Base-by-base conservation (phyloP, 2,113 vertebrate species). In the Notechis scutatus region DNA sequence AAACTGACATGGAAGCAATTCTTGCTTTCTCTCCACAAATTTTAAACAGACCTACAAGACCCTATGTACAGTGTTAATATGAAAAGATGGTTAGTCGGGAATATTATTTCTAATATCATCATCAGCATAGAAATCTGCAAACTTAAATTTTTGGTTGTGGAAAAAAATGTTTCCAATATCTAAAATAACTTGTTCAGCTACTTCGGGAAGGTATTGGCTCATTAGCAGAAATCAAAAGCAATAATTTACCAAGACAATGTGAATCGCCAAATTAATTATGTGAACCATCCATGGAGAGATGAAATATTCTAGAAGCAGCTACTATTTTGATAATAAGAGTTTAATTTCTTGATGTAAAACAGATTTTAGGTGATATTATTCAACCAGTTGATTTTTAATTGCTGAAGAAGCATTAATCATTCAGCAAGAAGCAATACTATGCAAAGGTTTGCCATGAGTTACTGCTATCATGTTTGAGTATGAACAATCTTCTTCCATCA, bases 401-500 rank as follows among this genome's bases (percentile, higher is more conserved):
- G 24, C 23, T 85, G 39, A 69, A 88, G 59, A 87, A 20, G n/a
- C 5, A 64, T 9, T 15, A 50, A 39, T 24, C 26, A 88, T 14
- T 10, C n/a, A 88, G 64, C 20, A 69, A 34, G 52, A 52, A 3
- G 57, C n/a, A 54, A 15, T 86, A 21, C 9, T 2, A 39, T 81
- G 18, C 34, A 42, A 39, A 81, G 7, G 7, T 81, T 50, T 87
- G 45, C 24, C 93, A 34, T 42, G 85, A 4, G 3, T 1, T n/a
- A 92, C 55, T 42, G 23, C 59, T 94, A 1, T 93, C 89, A 91
- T 14, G 81, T 87, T 64, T 91, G 92, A 92, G 91, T 92, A 47
- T 42, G 45, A 94, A 64, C 39, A 1, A 2, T 5, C 3, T 87
- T 47, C 12, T 34, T 47, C 21, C 45, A 26, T 56, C 47, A 39